Evolutionary conservation across 2,888 invertebrate species (phyloP).

Genomic region (Digitonthophagus gazella): DNA sequence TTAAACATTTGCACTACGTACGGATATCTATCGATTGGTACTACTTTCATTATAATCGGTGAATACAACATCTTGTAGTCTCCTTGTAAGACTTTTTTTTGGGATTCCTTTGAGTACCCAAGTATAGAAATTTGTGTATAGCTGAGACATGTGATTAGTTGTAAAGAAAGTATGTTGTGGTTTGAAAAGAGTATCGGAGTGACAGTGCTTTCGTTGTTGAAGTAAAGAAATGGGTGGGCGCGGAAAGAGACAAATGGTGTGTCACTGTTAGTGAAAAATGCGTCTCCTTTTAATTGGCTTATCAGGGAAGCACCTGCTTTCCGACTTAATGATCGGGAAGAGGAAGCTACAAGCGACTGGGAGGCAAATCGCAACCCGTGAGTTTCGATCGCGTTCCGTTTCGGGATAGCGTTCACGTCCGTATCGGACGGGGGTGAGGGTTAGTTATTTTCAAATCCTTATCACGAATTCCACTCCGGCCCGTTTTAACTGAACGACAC

Average conservation of each 20-base stretch:
- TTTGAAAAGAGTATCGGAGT: not conserved
- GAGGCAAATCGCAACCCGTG: constrained; percentile 24
- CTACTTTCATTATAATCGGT: no score
- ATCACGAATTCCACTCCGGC: constrained; percentile 45
- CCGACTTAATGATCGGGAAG: constrained; percentile 31
- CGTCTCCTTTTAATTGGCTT: constrained; percentile 41
- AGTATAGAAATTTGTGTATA: no score
- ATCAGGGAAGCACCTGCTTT: constrained; percentile 39
- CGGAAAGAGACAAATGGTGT: constrained; percentile 39
- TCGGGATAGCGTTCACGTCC: constrained; percentile 24
- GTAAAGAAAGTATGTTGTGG: no score
- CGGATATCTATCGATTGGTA: no score
- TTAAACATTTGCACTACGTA: no score
- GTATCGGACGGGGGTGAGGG: constrained; percentile 26
- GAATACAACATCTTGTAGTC: no score
- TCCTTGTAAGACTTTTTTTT: no score
- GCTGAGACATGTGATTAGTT: no score
- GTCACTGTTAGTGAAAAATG: constrained; percentile 41
- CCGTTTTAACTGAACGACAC: constrained; percentile 42
- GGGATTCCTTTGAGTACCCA: no score
- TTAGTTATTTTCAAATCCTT: constrained; percentile 42
- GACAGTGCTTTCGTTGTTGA: constrained; percentile 1
- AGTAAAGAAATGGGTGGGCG: constrained; percentile 19
- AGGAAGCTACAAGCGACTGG: constrained; percentile 22
- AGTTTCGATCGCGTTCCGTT: constrained; percentile 27